Conservation (phyloP, 2,113 vertebrate genomes). For the Passer domesticus region DNA sequence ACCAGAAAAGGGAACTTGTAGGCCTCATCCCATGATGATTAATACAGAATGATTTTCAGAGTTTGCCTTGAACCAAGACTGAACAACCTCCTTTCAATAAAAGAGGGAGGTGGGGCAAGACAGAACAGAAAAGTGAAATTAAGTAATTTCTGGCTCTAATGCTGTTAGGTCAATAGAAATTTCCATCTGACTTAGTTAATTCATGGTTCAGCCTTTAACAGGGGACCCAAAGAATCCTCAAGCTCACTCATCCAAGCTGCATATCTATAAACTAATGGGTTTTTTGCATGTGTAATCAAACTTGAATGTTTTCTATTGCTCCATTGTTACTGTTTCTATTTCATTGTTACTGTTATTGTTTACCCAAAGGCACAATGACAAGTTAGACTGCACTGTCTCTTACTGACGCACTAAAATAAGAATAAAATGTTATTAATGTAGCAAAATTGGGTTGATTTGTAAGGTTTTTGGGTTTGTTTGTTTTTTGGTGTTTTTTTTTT, state of each 20-base stretch:
- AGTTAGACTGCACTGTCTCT: background rate
- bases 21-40: background rate
- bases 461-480: background rate
- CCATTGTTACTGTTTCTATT: background rate
- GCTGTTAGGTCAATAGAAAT: background rate
- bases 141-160: background rate
- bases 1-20: background rate
- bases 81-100: background rate
- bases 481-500: background rate
- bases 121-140: background rate
- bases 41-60: background rate
- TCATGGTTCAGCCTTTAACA: background rate
- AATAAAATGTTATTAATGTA: background rate
- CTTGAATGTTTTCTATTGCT: background rate
- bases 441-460: background rate
- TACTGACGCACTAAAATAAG: background rate
- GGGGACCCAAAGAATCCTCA: background rate
- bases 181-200: background rate
- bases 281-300: background rate
- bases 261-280: background rate
- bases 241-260: background rate
- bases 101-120: background rate
- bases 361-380: background rate
- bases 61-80: background rate
- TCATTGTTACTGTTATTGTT: background rate